Evolutionary conservation across 1,140 invertebrate genomes (phyloP).

Genomic region (Pogonognathellus flavescens): DNA sequence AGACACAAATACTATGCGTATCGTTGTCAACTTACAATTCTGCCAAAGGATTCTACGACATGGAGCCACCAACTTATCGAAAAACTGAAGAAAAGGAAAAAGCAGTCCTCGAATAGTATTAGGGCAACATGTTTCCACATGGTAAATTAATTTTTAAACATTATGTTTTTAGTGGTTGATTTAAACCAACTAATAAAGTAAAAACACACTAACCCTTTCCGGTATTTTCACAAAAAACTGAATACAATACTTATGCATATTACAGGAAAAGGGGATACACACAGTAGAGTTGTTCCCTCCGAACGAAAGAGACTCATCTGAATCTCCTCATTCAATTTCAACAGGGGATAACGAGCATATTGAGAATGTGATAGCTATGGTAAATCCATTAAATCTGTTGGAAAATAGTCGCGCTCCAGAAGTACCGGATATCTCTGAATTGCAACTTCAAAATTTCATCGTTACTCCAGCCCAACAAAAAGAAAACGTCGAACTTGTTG

Average conservation of each 20-base stretch:
- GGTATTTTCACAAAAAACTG: too few species aligned
- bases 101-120: neutral
- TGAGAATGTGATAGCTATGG: too few species aligned
- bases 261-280: neutral
- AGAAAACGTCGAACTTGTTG: too few species aligned
- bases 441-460: neutral
- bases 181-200: too few species aligned
- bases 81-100: neutral
- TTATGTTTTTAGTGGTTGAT: too few species aligned
- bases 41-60: neutral
- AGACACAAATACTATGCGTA: neutral
- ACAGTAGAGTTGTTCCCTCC: neutral
- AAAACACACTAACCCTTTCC: too few species aligned
- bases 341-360: too few species aligned
- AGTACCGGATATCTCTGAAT: too few species aligned
- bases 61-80: neutral
- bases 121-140: neutral
- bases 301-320: neutral
- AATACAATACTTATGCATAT: too few species aligned
- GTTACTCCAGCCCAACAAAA: too few species aligned
- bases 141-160: neutral
- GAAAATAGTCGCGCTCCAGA: neutral
- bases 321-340: too few species aligned
- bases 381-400: too few species aligned
- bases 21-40: neutral